These are phyloP conservation scores for Rhynchotus rufescens DNA, from an alignment of 2,797 vertebrate genomes.

Conservation along the genomic window DNA sequence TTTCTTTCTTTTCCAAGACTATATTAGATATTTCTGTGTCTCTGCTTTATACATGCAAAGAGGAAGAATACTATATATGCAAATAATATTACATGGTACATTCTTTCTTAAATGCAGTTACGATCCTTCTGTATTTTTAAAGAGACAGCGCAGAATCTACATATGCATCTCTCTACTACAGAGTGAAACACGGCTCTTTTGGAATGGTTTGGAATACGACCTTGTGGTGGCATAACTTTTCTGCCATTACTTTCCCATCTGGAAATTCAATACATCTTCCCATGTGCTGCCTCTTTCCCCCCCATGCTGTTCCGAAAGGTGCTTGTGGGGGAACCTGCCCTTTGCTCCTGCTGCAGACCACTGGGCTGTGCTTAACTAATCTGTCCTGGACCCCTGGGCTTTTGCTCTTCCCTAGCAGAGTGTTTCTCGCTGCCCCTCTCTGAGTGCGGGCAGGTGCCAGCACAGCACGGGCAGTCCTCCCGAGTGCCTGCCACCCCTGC, in stretches of 20 bases:
- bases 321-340: background rate
- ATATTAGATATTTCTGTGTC: background rate
- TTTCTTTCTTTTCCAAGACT: background rate
- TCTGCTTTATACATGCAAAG: background rate
- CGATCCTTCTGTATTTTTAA: background rate
- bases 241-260: conserved; percentile 57
- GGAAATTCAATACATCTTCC: conserved; percentile 60
- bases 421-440: conserved; percentile 51
- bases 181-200: conserved; percentile 14
- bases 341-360: conserved; percentile 16
- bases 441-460: conserved; percentile 36
- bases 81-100: background rate
- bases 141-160: background rate
- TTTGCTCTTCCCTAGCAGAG: conserved; percentile 42
- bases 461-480: conserved; percentile 26
- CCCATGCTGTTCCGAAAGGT: conserved; percentile 46
- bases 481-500: background rate
- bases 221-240: conserved; percentile 26
- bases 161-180: background rate
- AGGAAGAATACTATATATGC: background rate
- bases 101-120: background rate
- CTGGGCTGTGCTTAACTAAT: conserved; percentile 51
- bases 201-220: conserved; percentile 6
- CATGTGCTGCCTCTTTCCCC: conserved; percentile 26
- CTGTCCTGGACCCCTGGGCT: conserved; percentile 22